Base-by-base conservation (phyloP, 2,113 vertebrate genomes). In the Kobus ellipsiprymnus region DNA sequence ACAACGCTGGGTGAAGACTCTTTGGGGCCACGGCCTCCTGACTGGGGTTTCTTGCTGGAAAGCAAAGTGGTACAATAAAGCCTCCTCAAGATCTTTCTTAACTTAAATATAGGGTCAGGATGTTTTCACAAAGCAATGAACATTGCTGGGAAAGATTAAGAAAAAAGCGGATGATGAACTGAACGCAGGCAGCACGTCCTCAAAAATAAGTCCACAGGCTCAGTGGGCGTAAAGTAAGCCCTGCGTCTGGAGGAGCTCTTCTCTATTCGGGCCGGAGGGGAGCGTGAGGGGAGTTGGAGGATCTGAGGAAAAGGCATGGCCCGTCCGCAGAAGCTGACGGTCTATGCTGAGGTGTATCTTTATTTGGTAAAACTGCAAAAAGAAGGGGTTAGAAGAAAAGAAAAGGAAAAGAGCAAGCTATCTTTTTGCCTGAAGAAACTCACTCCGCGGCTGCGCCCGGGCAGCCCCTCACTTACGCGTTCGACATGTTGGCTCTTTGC, bases 401-500 rank as follows among this genome's bases (percentile, higher is more conserved):
- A 25, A 55, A 36, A 2, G 33, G 50, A 83, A 55, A 83, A 30
- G 62, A 11, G 33, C 12, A 8, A 14, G 27, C 13, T 12, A 0
- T 23, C 5, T 36, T 57, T 50, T 1, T 21, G 36, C 15, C 4
- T 23, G 23, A 21, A 9, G 52, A 62, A 16, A 67, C 21, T 40
- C 92, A 11, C 54, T 11, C 67, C 16, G 0, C 0, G 36, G 30
- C 46, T 14, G 1, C 1, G 27, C 36, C 52, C 11, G 1, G 1
- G 19, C 29, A 10, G 44, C 57, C 40, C 57, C 2, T 13, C 71
- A 97, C 98, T 98, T 81, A 98, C 98, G 55, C 60, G 80, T 97
- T 97, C 48, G 98, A 98, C 98, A 98, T 98, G 60, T 46, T 54
- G 88, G 48, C 80, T 95, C 57, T 94, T 92, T 14, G 15, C 71